Conservation (phyloP, 2,797 vertebrate genomes). For the Neopelma chrysocephalum region DNA sequence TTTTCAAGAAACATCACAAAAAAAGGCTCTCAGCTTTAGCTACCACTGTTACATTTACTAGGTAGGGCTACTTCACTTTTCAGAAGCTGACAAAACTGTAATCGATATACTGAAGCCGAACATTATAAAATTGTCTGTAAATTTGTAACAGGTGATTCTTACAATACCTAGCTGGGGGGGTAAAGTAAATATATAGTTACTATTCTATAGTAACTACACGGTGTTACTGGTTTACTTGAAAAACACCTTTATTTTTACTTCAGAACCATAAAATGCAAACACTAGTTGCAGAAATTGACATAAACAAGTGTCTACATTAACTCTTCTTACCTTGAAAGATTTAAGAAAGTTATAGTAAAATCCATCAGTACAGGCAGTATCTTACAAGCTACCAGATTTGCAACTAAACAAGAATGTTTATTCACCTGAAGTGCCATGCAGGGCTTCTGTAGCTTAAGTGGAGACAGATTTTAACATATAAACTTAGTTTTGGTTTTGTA, state of each 20-base stretch:
- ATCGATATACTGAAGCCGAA: not conserved
- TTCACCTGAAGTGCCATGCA: fast-evolving
- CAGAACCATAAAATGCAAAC: not conserved
- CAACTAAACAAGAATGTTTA: not conserved
- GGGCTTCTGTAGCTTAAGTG: not conserved
- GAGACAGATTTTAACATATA: not conserved
- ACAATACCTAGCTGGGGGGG: not conserved
- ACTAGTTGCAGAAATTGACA: not conserved
- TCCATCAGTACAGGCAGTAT: not conserved
- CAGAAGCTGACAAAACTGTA: not conserved
- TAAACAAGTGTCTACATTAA: not conserved
- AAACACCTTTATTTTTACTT: not conserved
- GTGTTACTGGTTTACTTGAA: not conserved
- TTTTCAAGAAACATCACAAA: not conserved
- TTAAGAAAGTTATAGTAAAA: not conserved
- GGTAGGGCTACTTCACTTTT: not conserved
- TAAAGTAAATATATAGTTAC: not conserved
- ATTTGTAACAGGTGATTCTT: not conserved
- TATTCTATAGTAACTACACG: not conserved
- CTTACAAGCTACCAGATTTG: not conserved
- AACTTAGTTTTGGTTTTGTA: not conserved
- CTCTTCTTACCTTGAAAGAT: not conserved
- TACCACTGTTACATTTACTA: not conserved
- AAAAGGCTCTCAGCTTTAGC: not conserved
- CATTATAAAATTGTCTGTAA: not conserved